Conservation (phyloP, 2,888 invertebrate species). For the Epistrophella euchroma region DNA sequence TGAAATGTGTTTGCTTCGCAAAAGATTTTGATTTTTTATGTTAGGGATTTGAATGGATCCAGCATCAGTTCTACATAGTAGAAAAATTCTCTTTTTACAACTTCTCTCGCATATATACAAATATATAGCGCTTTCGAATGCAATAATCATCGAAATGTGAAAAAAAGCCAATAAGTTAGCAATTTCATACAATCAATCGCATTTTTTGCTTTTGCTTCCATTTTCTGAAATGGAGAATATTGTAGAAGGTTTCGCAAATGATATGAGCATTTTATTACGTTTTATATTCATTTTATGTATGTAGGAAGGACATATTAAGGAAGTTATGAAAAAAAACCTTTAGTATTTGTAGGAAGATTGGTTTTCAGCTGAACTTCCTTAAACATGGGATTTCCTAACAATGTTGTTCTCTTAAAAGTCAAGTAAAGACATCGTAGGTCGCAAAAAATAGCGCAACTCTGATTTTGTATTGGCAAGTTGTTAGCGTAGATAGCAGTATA, state of each 20-base stretch:
- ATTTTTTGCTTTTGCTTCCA: conserved; percentile 72
- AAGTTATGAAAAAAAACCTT: not conserved
- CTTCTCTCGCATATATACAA: not conserved
- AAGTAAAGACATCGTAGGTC: no score
- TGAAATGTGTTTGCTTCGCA: conserved; percentile 71
- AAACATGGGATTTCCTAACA: no score
- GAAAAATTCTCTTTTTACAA: conserved; percentile 6
- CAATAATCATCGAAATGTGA: conserved; percentile 66
- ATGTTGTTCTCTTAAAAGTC: no score
- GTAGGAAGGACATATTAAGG: no score
- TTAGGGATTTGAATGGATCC: conserved; percentile 16
- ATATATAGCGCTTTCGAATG: conserved; percentile 35
- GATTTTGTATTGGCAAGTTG: no score
- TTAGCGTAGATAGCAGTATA: no score
- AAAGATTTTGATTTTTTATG: conserved; percentile 67
- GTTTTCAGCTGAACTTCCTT: no score
- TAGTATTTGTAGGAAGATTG: not conserved
- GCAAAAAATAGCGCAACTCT: no score
- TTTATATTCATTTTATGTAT: conserved; percentile 39
- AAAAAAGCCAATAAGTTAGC: conserved; percentile 77
- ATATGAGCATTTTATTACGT: conserved; percentile 49
- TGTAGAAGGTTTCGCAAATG: not conserved
- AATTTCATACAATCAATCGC: conserved; percentile 78
- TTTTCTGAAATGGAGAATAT: conserved; percentile 19
- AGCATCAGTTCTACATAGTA: not conserved